Base-by-base conservation (phyloP, 2,888 invertebrate genomes). In the Heteromurus nitidus region DNA sequence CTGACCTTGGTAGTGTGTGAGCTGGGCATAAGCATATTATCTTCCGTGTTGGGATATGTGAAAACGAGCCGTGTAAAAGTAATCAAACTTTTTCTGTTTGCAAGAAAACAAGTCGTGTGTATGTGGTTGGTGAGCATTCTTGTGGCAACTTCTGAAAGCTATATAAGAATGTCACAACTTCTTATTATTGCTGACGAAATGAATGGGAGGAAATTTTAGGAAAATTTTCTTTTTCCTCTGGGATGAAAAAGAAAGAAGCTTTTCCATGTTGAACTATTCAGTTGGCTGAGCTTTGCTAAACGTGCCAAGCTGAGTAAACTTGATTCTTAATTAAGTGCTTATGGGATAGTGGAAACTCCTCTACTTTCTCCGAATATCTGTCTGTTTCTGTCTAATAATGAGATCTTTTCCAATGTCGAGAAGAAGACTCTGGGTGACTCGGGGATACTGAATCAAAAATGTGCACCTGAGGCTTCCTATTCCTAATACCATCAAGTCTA, bases 1-100 rank as follows among this genome's bases (percentile, higher is more conserved):
- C 20, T 18, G n/a, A 30, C 28, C 20, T 68, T 68, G 53, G 53
- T 68, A 26, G 31, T 16, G 22, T n/a, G n/a, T n/a, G n/a, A n/a
- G n/a, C n/a, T n/a, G n/a, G n/a, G n/a, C n/a, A n/a, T n/a, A n/a
- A n/a, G n/a, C n/a, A n/a, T n/a, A n/a, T n/a, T 3, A 68, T 68
- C 31, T 68, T 30, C 5, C 16, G 16, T 47, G 28, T 42, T 24
- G 11, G 28, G 36, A 9, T 44, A 65, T 18, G 36, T 2, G 36
- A 31, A 26, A 18, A 64, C 11, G 20, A 64, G 20, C 7, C 18
- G 7, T 3, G 3, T 3, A 36, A 36, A 36, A 36, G 36, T 36
- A 36, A 13, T 5, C 36, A 36, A 36, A 36, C 36, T 36, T 36
- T 36, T 36, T 5, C 36, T 36, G 5, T 36, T n/a, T n/a, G n/a